These are phyloP conservation scores for Columbina picui DNA, from an alignment of 2,113 vertebrate genomes.

Conservation along the genomic window DNA sequence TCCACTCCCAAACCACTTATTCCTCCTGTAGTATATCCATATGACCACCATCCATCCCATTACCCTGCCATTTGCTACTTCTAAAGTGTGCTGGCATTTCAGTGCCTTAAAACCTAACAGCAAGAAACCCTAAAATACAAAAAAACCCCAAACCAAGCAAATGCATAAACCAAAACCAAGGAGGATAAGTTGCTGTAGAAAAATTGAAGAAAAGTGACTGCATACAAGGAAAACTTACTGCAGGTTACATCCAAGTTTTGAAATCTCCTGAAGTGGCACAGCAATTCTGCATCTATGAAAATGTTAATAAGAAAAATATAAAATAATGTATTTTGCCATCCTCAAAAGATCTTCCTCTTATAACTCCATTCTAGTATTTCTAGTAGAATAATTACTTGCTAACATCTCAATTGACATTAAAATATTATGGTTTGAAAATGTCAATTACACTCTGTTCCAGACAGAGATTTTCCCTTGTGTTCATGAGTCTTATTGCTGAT, in stretches of 20 bases:
- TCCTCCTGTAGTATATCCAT: not conserved
- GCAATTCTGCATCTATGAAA: not conserved
- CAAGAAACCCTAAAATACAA: not conserved
- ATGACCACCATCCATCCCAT: not conserved
- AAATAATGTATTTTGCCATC: not conserved
- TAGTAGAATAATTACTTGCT: not conserved
- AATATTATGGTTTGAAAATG: slow-evolving; percentile 35
- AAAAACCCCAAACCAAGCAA: not conserved
- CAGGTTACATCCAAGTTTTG: not conserved
- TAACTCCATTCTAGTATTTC: not conserved
- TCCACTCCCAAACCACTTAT: not conserved
- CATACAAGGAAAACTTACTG: not conserved
- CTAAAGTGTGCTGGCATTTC: not conserved
- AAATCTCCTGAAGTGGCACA: not conserved
- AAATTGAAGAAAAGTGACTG: not conserved
- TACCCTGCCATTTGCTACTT: not conserved
- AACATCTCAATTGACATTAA: not conserved
- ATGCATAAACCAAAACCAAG: too few relatives aligned
- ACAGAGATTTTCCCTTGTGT: slow-evolving; percentile 25
- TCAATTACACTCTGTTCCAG: not conserved
- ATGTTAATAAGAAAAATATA: not conserved
- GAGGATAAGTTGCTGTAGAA: not conserved
- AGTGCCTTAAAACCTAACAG: not conserved
- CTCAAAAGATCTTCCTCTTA: not conserved
- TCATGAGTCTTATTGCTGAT: slow-evolving; percentile 2